Conservation (phyloP, 2,797 vertebrate species). For the Phylloscopus collybita region DNA sequence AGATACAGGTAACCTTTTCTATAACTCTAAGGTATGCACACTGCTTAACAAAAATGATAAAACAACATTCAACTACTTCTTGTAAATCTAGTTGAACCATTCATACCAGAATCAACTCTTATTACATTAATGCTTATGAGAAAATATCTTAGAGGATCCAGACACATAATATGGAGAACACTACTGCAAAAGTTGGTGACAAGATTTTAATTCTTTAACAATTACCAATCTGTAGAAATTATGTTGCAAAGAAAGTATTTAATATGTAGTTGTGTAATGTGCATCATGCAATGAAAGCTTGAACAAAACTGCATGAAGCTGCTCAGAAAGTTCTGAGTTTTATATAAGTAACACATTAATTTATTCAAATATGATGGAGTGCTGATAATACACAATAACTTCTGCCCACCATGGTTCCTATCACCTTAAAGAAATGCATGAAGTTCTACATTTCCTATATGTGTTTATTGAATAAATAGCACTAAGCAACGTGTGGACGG, state of each 20-base stretch:
- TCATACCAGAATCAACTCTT: not conserved
- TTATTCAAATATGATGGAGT: not conserved
- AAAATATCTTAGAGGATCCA: not conserved
- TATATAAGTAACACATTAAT: not conserved
- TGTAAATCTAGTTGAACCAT: not conserved
- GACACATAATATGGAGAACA: not conserved
- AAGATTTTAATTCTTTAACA: not conserved
- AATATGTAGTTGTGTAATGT: not conserved
- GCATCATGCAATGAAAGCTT: not conserved
- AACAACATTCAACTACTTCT: not conserved
- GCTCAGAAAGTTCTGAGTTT: not conserved
- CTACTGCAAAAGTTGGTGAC: not conserved
- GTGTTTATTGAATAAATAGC: not conserved
- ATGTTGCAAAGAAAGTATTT: not conserved
- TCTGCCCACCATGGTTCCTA: not conserved
- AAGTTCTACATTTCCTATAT: not conserved
- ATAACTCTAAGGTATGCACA: not conserved
- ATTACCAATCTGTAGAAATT: not conserved
- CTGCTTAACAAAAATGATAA: not conserved
- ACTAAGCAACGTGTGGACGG: not conserved
- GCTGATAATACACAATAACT: not conserved
- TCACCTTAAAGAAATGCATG: not conserved
- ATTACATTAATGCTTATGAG: not conserved
- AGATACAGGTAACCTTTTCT: not conserved
- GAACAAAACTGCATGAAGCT: not conserved